Conservation (phyloP, 2,888 invertebrate species). For the Rhyacophila evoluta region DNA sequence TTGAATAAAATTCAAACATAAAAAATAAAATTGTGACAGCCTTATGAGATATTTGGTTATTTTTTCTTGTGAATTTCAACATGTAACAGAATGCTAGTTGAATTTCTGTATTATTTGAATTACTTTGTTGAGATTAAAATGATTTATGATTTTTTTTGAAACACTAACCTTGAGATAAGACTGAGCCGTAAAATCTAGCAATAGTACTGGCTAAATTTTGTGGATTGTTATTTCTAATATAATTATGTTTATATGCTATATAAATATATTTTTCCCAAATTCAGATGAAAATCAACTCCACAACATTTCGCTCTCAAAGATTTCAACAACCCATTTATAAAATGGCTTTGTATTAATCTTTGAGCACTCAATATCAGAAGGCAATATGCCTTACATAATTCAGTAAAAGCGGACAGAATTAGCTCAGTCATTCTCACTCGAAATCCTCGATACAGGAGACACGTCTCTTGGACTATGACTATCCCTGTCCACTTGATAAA, state of each 20-base stretch:
- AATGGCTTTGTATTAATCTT: not conserved
- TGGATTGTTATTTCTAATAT: not conserved
- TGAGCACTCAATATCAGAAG: not conserved
- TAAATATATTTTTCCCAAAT: slow-evolving; percentile 3
- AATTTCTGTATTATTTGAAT: not conserved
- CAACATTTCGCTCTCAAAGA: not conserved
- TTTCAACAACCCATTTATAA: not conserved
- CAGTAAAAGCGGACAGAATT: slow-evolving; percentile 7
- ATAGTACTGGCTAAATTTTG: not conserved
- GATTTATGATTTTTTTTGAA: not conserved
- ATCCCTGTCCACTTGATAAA: slow-evolving; percentile 33
- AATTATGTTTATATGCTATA: not conserved
- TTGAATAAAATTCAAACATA: no score
- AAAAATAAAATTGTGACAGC: not conserved
- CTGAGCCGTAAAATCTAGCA: not conserved
- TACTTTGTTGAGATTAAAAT: not conserved
- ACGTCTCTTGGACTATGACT: slow-evolving; percentile 1
- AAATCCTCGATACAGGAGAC: not conserved
- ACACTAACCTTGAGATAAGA: not conserved
- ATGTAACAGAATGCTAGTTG: not conserved
- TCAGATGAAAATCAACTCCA: slow-evolving; percentile 8
- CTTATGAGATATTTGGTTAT: not conserved
- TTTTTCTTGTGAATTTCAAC: not conserved
- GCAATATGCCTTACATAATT: no score
- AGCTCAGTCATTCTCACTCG: not conserved